Conservation (phyloP, 2,113 vertebrate species). For the Lophotis ruficrista region DNA sequence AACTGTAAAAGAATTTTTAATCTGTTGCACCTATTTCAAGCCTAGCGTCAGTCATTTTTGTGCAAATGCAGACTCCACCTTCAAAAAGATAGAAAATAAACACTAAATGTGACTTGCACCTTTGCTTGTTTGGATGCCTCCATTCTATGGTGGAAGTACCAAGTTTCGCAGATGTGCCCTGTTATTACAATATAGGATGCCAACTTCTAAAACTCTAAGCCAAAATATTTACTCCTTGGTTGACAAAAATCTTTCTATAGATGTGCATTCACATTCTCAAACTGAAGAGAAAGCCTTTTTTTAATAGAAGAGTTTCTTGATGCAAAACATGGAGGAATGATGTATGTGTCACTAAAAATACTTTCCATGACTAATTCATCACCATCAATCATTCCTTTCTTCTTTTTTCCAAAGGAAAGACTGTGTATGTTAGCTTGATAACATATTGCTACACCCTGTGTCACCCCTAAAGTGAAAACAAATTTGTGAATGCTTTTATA, state of each 20-base stretch:
- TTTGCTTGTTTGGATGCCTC: background rate
- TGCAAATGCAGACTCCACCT: background rate
- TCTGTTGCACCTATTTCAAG: background rate
- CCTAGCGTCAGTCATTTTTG: background rate
- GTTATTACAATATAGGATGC: background rate
- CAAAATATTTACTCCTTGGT: background rate
- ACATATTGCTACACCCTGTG: background rate
- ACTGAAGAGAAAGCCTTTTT: background rate
- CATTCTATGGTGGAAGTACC: background rate
- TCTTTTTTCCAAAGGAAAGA: background rate
- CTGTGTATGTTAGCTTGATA: background rate
- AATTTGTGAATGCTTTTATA: background rate
- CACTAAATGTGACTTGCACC: background rate
- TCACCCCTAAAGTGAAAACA: background rate
- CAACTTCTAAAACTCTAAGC: background rate
- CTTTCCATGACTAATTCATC: background rate
- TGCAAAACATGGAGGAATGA: background rate
- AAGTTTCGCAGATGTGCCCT: background rate
- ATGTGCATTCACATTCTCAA: background rate
- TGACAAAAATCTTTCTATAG: background rate
- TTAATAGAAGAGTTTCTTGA: background rate
- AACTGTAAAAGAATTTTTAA: background rate
- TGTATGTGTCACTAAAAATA: background rate
- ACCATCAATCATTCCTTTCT: background rate
- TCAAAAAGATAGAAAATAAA: background rate